phyloP scores from a whole-genome alignment of 1,140 invertebrate genomes.

The Caligus rogercresseyi region DNA sequence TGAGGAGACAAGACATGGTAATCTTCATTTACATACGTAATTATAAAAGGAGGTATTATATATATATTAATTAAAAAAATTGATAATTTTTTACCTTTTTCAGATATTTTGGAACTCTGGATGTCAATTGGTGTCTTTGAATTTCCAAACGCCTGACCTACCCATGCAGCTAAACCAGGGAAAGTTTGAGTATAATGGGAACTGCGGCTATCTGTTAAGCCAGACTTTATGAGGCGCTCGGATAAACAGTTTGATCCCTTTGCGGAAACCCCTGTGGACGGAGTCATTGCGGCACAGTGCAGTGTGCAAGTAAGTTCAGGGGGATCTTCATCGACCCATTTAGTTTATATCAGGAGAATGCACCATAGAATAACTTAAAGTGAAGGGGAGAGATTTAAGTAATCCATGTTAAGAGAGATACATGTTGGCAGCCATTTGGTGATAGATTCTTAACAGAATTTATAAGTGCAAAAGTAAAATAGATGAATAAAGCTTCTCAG shows the following conservation, averaged over 20 bases:
- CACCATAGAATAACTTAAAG: background rate
- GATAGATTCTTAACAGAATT: too few species aligned
- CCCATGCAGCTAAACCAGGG: constrained; percentile 99
- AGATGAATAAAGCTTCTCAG: too few species aligned
- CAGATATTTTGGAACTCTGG: constrained; percentile 54
- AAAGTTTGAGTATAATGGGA: constrained; percentile 97
- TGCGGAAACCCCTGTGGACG: constrained; percentile 94
- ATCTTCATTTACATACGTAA: too few species aligned
- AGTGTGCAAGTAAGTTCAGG: constrained; percentile 67
- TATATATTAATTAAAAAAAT: too few species aligned
- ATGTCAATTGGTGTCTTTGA: constrained; percentile 93
- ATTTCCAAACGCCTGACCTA: constrained; percentile 98
- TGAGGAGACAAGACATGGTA: too few species aligned
- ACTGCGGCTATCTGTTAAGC: constrained; percentile 87
- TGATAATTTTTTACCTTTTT: too few species aligned
- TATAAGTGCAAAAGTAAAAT: too few species aligned
- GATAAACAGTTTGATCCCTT: constrained; percentile 97
- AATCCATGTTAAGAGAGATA: background rate
- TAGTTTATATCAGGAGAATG: too few species aligned
- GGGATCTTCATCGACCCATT: too few species aligned
- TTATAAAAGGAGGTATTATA: too few species aligned
- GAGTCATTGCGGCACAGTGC: constrained; percentile 96
- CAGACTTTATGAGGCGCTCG: constrained; percentile 93
- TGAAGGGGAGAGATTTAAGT: background rate
- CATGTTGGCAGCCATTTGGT: background rate